Base-by-base conservation (phyloP, 2,888 invertebrate genomes). In the Terebella lapidaria region DNA sequence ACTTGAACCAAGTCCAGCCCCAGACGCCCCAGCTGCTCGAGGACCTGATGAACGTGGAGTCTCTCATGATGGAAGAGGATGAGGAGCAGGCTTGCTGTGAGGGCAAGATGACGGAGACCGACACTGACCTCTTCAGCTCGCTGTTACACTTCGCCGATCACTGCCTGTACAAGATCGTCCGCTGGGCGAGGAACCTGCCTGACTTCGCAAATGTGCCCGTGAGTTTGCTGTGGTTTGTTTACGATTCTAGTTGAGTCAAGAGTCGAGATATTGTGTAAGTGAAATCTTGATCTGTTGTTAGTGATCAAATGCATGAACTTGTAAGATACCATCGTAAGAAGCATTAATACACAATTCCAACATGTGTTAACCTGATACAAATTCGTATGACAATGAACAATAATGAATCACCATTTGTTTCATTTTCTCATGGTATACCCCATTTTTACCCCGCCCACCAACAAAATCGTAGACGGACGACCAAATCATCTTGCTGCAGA, bases 391-490 rank as follows among this genome's bases (percentile, higher is more conserved):
- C n/a, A n/a, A n/a, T n/a, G n/a, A n/a, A n/a, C n/a, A n/a, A n/a
- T n/a, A n/a, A n/a, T n/a, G n/a, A n/a, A n/a, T n/a, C n/a, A n/a
- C n/a, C n/a, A n/a, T n/a, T n/a, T n/a, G n/a, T n/a, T n/a, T n/a
- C n/a, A n/a, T n/a, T n/a, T n/a, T n/a, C n/a, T n/a, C n/a, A n/a
- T n/a, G n/a, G n/a, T n/a, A n/a, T n/a, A n/a, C n/a, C n/a, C n/a
- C n/a, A n/a, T n/a, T n/a, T n/a, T n/a, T n/a, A n/a, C n/a, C n/a
- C n/a, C n/a, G n/a, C n/a, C n/a, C n/a, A n/a, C n/a, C n/a, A n/a
- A n/a, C n/a, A n/a, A n/a, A n/a, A n/a, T n/a, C n/a, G 35, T 82
- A 93, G 93, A 95, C 95, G 81, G 96, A 96, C 83, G 96, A 96
- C 84, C 96, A 96, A 84, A 96, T 95, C 74, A 90, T 94, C 76